Conservation (phyloP, 2,797 vertebrate genomes). For the Myotis findleyi region DNA sequence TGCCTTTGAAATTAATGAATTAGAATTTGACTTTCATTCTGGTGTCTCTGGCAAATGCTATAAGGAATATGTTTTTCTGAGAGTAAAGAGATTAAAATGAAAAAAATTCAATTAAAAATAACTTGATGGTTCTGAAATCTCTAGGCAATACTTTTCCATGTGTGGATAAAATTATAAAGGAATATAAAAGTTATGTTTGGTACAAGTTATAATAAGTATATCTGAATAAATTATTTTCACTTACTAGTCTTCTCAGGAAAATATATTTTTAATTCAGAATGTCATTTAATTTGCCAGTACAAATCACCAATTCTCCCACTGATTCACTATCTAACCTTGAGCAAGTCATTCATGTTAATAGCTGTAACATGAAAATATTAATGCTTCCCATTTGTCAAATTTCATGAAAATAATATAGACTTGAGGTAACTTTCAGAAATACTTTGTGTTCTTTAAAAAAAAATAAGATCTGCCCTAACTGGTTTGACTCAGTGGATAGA, state of each 20-base stretch:
- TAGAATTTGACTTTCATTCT: slow-evolving; percentile 20
- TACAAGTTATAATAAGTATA: background rate
- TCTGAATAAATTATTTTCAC: background rate
- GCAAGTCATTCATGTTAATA: background rate
- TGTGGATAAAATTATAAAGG: background rate
- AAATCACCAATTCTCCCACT: background rate
- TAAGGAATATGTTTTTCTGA: slow-evolving; percentile 4
- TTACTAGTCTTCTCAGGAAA: background rate
- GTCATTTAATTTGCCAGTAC: background rate
- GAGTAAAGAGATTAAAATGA: background rate
- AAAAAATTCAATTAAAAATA: background rate
- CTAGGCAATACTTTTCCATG: background rate
- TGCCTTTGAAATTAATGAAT: background rate
- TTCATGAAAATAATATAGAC: background rate
- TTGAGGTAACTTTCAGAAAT: slow-evolving; percentile 23
- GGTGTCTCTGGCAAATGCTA: background rate
- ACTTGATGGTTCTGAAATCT: background rate
- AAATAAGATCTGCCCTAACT: background rate
- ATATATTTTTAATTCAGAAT: background rate
- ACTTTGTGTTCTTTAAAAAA: background rate
- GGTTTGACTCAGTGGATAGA: no score
- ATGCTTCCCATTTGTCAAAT: background rate
- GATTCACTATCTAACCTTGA: background rate
- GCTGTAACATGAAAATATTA: background rate
- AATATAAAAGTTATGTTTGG: slow-evolving; percentile 23